Evolutionary conservation across 1,140 invertebrate species (phyloP).

Genomic region (Caerostris darwini): DNA sequence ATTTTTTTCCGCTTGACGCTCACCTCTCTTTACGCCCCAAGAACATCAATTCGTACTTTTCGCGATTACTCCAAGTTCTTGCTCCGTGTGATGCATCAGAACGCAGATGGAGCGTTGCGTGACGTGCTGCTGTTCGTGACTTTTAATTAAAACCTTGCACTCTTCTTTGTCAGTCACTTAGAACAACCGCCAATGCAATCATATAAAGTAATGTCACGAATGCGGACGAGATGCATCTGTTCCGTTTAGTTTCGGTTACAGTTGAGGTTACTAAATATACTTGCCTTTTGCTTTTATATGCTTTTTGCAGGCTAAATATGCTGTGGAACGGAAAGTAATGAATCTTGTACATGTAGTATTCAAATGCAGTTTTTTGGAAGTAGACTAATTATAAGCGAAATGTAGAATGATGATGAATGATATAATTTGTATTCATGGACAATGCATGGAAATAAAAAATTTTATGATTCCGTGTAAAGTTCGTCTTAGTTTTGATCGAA

Average conservation of each 20-base stretch:
- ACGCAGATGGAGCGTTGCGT: slow-evolving; percentile 40
- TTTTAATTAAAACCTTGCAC: slow-evolving; percentile 68
- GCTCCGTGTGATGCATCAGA: slow-evolving; percentile 23
- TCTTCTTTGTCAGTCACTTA: slow-evolving; percentile 38
- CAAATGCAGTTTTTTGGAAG: too few species aligned
- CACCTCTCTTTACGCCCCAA: slow-evolving; percentile 1
- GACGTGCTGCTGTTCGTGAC: slow-evolving; percentile 49
- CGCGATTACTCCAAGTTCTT: not conserved
- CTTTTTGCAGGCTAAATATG: too few species aligned
- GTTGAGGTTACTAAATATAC: not conserved
- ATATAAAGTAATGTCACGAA: not conserved
- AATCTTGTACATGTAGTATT: too few species aligned
- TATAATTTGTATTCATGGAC: too few species aligned
- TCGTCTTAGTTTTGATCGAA: too few species aligned
- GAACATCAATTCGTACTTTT: slow-evolving; percentile 61
- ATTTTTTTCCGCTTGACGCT: slow-evolving; percentile 2
- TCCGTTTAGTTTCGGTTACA: not conserved
- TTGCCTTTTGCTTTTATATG: too few species aligned
- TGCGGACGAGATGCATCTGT: not conserved
- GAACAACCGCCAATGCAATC: not conserved
- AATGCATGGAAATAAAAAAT: too few species aligned
- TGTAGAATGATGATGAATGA: too few species aligned
- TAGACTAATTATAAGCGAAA: too few species aligned
- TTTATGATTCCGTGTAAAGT: too few species aligned
- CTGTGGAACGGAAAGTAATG: too few species aligned